Base-by-base conservation (phyloP, 2,113 vertebrate genomes). In the Carollia perspicillata region DNA sequence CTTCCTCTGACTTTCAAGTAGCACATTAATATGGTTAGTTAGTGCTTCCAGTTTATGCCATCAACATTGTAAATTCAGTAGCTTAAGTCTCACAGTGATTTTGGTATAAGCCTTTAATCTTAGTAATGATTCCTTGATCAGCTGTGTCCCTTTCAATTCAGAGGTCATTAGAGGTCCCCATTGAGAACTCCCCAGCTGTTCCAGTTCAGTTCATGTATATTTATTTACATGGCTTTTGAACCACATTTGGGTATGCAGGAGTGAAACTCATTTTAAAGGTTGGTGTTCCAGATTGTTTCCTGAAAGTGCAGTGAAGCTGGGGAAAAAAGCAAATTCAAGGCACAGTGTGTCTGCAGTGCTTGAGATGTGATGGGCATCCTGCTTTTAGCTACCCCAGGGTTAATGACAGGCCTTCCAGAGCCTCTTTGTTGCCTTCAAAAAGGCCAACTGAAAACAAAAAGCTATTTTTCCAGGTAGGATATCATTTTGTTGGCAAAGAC, bases 61-160 rank as follows among this genome's bases (percentile, higher is more conserved):
- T 96, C 96, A 94, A 75, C 65, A 37, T 96, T 98, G 97, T 94
- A 98, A 97, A 98, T 98, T 97, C 97, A 98, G 95, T 97, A 95
- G 96, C 91, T 88, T 98, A 98, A 98, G 95, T 98, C 97, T 98
- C 97, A 97, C 93, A 97, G 97, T 98, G 85, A 97, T 98, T 96
- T 97, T 95, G 88, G 85, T 96, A 89, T 98, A 98, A 98, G 97
- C 97, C 97, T 98, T 98, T 98, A 98, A 98, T 98, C 98, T 98
- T 97, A 97, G 96, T 98, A 98, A 98, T 80, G 98, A 98, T 98
- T 97, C 98, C 98, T 98, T 98, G 98, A 98, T 98, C 98, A 98
- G 93, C 96, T 92, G 37, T 88, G 97, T 90, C 92, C 96, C 0
- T 10, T 98, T 97, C 96, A 98, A 94, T 97, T 97, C 96, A 95